Percentiles rank a stretch among this genome's conserved stretches.
These are phyloP conservation scores for Sesamia nonagrioides DNA, from an alignment of 1,140 invertebrate species.

Conservation along the genomic window DNA sequence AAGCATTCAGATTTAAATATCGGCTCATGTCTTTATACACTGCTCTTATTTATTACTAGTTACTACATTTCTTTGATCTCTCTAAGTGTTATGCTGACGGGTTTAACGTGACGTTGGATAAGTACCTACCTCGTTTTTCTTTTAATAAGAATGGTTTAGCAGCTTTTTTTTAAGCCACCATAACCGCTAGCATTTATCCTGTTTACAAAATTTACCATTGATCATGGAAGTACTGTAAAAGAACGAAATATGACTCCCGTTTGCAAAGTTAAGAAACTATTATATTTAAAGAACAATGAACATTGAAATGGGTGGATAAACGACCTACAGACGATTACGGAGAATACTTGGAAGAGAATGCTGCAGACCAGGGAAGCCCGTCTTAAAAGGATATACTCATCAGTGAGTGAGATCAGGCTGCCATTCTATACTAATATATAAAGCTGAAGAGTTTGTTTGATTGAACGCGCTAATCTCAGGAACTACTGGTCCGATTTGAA, in stretches of 20 bases:
- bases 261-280: too few relatives aligned
- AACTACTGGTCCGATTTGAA: too few relatives aligned
- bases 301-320: too few relatives aligned
- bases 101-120: conserved; percentile 17
- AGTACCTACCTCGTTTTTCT: neutral
- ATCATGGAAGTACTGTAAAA: neutral
- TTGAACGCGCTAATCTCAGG: too few relatives aligned
- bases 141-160: neutral
- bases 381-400: too few relatives aligned
- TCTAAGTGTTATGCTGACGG: conserved; percentile 13
- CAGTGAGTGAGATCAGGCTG: too few relatives aligned
- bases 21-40: conserved; percentile 37
- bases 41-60: conserved; percentile 41
- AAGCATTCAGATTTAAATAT: conserved; percentile 36
- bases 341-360: too few relatives aligned
- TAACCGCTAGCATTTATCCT: neutral
- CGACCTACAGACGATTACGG: too few relatives aligned
- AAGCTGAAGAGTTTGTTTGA: too few relatives aligned
- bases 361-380: too few relatives aligned
- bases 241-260: neutral
- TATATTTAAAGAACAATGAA: too few relatives aligned
- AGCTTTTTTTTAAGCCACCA: neutral
- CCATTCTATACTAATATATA: too few relatives aligned
- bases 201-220: neutral
- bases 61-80: conserved; percentile 41